Base-by-base conservation (phyloP, 2,113 vertebrate species). In the Nematolebias whitei region DNA sequence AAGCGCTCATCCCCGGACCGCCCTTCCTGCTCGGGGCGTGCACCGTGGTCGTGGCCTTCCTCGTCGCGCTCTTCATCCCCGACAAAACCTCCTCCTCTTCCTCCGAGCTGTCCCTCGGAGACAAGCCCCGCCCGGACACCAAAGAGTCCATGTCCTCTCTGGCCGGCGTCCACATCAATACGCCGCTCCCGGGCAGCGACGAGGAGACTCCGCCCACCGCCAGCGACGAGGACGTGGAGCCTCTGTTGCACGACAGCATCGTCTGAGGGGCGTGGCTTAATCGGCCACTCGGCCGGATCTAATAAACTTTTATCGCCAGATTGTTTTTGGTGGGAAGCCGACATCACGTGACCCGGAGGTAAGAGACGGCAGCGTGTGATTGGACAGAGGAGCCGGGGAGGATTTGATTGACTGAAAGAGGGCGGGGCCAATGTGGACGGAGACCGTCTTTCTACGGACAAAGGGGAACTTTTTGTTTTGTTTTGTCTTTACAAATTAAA, bases 51-150 rank as follows among this genome's bases (percentile, higher is more conserved):
- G 64, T 96, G 10, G 96, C 96, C 71, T 96, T 99, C 86, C 56
- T 98, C 49, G 96, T 98, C 0, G 94, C 98, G n/a, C 92, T 98
- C 70, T 96, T 97, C 89, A 98, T 99, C 77, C 96, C 96, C 0
- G 95, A 96, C 71, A 93, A 91, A 52, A 83, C 79, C 29, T 59
- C 71, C 22, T 50, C 48, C 4, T 54, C 52, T 0, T 45, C 78
- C 24, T 73, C 85, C 15, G 75, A 82, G 19, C 62, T 91, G 24
- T 80, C 87, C 2, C 74, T 82, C n/a, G 65, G 53, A 1, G 82
- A 78, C 18, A 95, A 94, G 89, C 80, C 82, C 56, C 91, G 69
- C 77, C 84, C 75, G 38, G 86, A 83, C 61, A 93, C 90, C 63
- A 98, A 95, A 43, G 93, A 93, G 52, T 93, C 89, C 45, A 86